Conservation (phyloP, 2,888 invertebrate species). For the Philaethria dido region DNA sequence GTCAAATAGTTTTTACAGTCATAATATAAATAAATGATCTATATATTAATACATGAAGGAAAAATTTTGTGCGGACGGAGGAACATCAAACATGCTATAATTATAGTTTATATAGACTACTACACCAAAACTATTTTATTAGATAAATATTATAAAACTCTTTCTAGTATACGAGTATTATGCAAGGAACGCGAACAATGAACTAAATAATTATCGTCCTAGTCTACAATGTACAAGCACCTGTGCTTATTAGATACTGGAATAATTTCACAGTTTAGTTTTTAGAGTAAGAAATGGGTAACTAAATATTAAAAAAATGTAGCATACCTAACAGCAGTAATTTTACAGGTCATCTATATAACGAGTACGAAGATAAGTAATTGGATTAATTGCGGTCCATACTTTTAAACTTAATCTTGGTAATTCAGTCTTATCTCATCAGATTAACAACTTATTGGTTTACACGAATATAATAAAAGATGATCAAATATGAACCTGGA, state of each 20-base stretch:
- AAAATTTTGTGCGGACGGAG: too few relatives aligned
- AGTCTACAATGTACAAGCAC: too few relatives aligned
- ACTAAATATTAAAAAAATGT: neutral
- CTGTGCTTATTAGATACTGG: too few relatives aligned
- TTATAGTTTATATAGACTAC: too few relatives aligned
- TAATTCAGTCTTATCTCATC: neutral
- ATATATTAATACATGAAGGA: too few relatives aligned
- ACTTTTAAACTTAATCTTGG: neutral
- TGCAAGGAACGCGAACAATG: neutral
- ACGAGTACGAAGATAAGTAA: neutral
- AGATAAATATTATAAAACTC: neutral
- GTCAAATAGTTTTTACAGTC: too few relatives aligned
- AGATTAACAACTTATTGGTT: neutral
- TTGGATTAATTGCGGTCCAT: neutral
- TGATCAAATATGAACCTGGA: neutral
- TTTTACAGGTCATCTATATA: neutral
- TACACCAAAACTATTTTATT: neutral
- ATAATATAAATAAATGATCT: too few relatives aligned
- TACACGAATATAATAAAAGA: neutral
- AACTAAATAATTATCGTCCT: neutral
- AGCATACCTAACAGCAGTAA: neutral
- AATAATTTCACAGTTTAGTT: too few relatives aligned
- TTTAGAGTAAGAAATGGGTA: neutral
- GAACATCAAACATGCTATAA: too few relatives aligned
- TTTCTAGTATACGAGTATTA: too few relatives aligned